A percentile compares a stretch with the other conserved stretches of the same genome.
phyloP scores from a whole-genome alignment of 2,797 vertebrate genomes.

The Sphaeramia orbicularis region DNA sequence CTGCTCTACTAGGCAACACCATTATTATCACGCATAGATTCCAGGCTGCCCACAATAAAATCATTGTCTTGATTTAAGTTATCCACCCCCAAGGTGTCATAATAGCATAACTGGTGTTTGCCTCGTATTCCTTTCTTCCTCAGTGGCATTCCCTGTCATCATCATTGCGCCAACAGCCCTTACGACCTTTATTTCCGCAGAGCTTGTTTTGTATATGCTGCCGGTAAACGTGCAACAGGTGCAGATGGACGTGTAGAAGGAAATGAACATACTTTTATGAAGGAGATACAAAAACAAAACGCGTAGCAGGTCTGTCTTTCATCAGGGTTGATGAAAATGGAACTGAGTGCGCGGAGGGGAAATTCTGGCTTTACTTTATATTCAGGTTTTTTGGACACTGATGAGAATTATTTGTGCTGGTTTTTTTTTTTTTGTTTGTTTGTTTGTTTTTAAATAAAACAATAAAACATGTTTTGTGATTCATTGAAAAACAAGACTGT shows the following conservation, averaged over 20 bases:
- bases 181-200: slow-evolving; percentile 32
- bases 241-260: slow-evolving; percentile 18
- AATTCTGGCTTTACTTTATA: too few species aligned
- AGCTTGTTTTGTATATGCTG: slow-evolving; percentile 8
- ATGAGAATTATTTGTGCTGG: too few species aligned
- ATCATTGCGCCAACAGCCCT: slow-evolving; percentile 47
- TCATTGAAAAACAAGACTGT: too few species aligned
- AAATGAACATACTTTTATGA: neutral
- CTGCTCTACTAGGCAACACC: slow-evolving; percentile 83
- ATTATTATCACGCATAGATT: slow-evolving; percentile 84
- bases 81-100: slow-evolving; percentile 68
- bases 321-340: too few species aligned
- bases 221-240: slow-evolving; percentile 58
- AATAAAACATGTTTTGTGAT: too few species aligned
- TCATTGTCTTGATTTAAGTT: slow-evolving; percentile 84
- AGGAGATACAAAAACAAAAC: neutral
- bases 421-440: too few species aligned
- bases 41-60: slow-evolving; percentile 85
- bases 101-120: slow-evolving; percentile 73
- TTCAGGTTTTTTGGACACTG: too few species aligned
- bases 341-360: too few species aligned
- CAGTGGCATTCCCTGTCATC: slow-evolving; percentile 52
- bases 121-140: slow-evolving; percentile 71
- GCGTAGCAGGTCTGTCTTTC: too few species aligned
- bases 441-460: too few species aligned